phyloP scores from a whole-genome alignment of 1,140 invertebrate genomes.

The Calliopsis andreniformis region DNA sequence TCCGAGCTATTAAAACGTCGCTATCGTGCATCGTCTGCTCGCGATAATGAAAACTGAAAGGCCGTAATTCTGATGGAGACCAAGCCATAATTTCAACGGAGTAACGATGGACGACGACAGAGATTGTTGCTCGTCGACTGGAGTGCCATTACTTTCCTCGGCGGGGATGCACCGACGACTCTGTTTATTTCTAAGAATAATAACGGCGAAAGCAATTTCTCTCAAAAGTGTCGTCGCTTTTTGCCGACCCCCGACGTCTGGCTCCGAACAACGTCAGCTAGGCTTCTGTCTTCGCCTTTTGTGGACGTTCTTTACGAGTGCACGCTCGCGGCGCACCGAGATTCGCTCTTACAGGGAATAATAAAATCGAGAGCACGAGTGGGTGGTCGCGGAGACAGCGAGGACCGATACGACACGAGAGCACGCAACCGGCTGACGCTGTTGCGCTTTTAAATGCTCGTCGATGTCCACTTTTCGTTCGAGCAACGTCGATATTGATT shows the following conservation, averaged over 20 bases:
- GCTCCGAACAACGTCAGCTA: not conserved
- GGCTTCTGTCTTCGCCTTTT: not conserved
- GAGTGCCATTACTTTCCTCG: not conserved
- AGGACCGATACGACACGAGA: too few relatives aligned
- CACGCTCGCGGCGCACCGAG: not conserved
- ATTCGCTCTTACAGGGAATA: not conserved
- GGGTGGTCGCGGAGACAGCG: not conserved
- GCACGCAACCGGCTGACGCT: not conserved
- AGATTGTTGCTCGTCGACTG: not conserved
- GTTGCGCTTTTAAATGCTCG: conserved; percentile 3
- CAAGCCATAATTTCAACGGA: conserved; percentile 41
- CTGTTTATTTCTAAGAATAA: not conserved
- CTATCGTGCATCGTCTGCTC: conserved; percentile 23
- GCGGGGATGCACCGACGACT: not conserved
- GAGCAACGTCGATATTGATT: not conserved
- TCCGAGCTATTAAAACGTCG: conserved; percentile 63
- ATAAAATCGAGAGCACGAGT: not conserved
- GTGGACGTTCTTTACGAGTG: not conserved
- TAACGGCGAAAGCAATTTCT: not conserved
- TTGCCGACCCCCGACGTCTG: conserved; percentile 5
- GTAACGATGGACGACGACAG: conserved; percentile 1
- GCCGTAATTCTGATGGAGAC: conserved; percentile 20
- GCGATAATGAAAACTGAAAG: conserved; percentile 52
- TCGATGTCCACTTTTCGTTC: not conserved
- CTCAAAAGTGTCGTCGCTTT: conserved; percentile 5